phyloP scores from a whole-genome alignment of 2,888 invertebrate species.

The Trilocha varians region DNA sequence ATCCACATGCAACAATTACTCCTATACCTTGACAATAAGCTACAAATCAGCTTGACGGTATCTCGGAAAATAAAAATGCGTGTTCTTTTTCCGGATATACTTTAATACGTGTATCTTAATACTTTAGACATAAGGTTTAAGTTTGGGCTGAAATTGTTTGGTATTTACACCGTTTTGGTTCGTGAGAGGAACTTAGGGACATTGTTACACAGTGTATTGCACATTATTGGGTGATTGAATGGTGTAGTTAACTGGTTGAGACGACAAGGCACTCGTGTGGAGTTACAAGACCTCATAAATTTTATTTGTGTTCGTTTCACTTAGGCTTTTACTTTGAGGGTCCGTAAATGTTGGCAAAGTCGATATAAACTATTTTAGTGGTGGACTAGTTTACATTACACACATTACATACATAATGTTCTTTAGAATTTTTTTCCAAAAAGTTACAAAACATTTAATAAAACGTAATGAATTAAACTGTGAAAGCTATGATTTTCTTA shows the following conservation, averaged over 20 bases:
- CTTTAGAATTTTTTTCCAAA: too few relatives aligned
- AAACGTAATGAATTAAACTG: too few relatives aligned
- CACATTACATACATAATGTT: too few relatives aligned
- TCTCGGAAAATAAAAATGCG: constrained; percentile 38
- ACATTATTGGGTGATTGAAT: constrained; percentile 73
- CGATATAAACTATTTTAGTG: too few relatives aligned
- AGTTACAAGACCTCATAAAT: constrained; percentile 21
- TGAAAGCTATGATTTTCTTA: too few relatives aligned
- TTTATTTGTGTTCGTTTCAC: constrained; percentile 19
- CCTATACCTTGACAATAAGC: constrained; percentile 9
- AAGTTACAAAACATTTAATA: too few relatives aligned
- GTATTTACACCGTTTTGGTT: constrained; percentile 20
- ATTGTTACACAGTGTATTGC: constrained; percentile 71
- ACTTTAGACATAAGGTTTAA: not conserved
- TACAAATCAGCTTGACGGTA: not conserved
- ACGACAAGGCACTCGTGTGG: constrained; percentile 53
- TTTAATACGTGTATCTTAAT: constrained; percentile 3
- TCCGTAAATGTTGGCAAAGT: not conserved
- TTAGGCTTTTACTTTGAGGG: not conserved
- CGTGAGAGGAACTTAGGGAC: constrained; percentile 50
- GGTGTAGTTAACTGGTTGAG: constrained; percentile 54
- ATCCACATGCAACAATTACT: constrained; percentile 10
- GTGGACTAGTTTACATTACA: too few relatives aligned
- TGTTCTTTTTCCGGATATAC: constrained; percentile 41
- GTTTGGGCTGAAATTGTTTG: not conserved